phyloP scores from a whole-genome alignment of 2,888 invertebrate genomes.

The Epinotia nisella region DNA sequence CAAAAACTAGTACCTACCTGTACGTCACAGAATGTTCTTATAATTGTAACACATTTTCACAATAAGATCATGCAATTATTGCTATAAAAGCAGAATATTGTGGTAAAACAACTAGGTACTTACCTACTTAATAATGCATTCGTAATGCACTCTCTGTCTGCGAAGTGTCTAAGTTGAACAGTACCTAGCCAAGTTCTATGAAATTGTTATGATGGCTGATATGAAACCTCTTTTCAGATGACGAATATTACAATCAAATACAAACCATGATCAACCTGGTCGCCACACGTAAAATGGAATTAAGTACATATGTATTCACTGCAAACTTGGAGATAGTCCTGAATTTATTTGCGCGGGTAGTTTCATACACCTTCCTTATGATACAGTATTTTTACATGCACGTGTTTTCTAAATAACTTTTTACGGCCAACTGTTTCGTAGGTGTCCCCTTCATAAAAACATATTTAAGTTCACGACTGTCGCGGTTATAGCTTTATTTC shows the following conservation, averaged over 20 bases:
- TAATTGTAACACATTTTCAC: no score
- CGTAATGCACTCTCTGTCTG: neutral
- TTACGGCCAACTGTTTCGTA: conserved; percentile 32
- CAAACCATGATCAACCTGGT: conserved; percentile 64
- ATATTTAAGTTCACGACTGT: conserved; percentile 36
- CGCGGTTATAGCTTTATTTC: conserved; percentile 54
- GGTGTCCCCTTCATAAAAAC: conserved; percentile 38
- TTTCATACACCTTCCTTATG: conserved; percentile 64
- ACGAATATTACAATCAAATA: conserved; percentile 59
- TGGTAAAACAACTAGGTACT: conserved; percentile 13
- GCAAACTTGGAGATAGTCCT: conserved; percentile 58
- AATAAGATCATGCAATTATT: neutral
- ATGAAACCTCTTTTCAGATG: conserved; percentile 54
- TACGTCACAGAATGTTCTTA: no score
- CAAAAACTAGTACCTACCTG: no score
- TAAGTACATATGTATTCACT: conserved; percentile 61
- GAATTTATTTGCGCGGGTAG: conserved; percentile 60
- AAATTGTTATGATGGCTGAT: conserved; percentile 9
- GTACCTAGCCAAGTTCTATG: conserved; percentile 23
- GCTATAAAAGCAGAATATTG: neutral
- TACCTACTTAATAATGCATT: conserved; percentile 10
- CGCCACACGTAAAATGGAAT: conserved; percentile 57
- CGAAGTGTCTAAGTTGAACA: conserved; percentile 14
- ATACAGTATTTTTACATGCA: conserved; percentile 67
- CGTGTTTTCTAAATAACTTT: conserved; percentile 47